Evolutionary conservation across 1,140 invertebrate genomes (phyloP), one percentile per base, ranked within the genome.

Genomic region (Drosophila fuyamai): DNA sequence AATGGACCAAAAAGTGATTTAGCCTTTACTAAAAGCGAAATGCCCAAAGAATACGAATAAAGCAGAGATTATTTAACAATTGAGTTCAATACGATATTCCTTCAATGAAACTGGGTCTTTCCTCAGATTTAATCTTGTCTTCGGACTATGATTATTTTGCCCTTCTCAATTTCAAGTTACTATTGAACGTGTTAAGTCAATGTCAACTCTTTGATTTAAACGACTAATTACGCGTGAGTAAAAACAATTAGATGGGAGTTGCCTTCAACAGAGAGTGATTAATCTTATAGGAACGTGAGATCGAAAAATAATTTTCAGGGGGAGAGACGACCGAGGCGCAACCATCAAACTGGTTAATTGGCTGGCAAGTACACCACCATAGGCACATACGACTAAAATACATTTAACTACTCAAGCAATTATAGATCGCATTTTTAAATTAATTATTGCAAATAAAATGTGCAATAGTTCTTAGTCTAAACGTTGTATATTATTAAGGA

Each of bases 1-100:
- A 48, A 32, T 54, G 47, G 23, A 48, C 56, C 74, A 78, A 86
- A 78, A 73, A 40, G 51, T 75, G 51, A 63, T 73, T 50, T 56
- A 58, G 51, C 12, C 41, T 41, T 58, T 70, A 36, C 35, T 8
- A 23, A 41, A 38, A 67, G 36, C 50, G 35, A 54, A 62, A 27
- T 43, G 13, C 27, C 63, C 65, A 72, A 71, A 71, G 67, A 57
- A 57, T 71, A 5, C 29, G 18, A 57, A 41, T 72, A 29, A 71
- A 71, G 27, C 55, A 60, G 43, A 43, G 16, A 57, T 48, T 36
- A 66, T 36, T 29, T 65, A n/a, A 23, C 4, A 40, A 5, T 23
- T 38, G 8, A 43, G 13, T 10, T 5, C 4, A 6, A 14, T 7
- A 12, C 7, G 14, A 18, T 23, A 60, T 35, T 12, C 38, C 38